Base-by-base conservation (phyloP, 2,113 vertebrate genomes). In the Cebus imitator region DNA sequence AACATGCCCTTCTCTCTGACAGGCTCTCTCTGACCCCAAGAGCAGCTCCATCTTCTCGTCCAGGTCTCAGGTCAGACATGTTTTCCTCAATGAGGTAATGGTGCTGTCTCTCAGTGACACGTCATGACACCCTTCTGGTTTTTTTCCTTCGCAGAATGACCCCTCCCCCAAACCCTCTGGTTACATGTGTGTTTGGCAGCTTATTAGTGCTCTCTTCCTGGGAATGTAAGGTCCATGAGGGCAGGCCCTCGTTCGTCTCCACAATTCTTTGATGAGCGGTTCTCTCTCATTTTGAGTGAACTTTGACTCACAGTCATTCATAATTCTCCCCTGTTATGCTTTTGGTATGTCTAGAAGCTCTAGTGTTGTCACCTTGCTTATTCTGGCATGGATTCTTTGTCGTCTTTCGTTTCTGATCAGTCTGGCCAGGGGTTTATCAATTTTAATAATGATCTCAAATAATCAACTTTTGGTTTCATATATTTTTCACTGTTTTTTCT, bases 271-370 rank as follows among this genome's bases (percentile, higher is more conserved):
- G 40, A 48, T 35, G 76, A 35, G 9, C 48, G 21, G 9, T 11
- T 73, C 21, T 21, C 37, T 25, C 17, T 57, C 61, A 21, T 57
- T 37, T 32, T 3, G 35, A 16, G 70, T 50, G 55, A n/a, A 27
- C 50, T 25, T 5, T 73, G 25, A n/a, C 68, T 0, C 23, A 2
- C 50, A n/a, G 70, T 20, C 37, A 2, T 11, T 40, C 50, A 2
- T 20, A 14, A 16, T 23, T 40, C 18, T 25, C 12, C 21, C 11
- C 3, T 3, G 4, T 37, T 2, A 21, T 6, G 30, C n/a, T 52
- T 2, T 23, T 3, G 12, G 4, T 27, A 0, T 13, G 8, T 70
- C 32, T 70, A 11, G 18, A 9, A 2, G 7, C 30, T 12, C 1
- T 1, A 9, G 37, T 12, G 48, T 11, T 32, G 35, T 30, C 25